These are phyloP conservation scores for Ancistrus triradiatus DNA, from an alignment of 2,113 vertebrate species.

Conservation along the genomic window DNA sequence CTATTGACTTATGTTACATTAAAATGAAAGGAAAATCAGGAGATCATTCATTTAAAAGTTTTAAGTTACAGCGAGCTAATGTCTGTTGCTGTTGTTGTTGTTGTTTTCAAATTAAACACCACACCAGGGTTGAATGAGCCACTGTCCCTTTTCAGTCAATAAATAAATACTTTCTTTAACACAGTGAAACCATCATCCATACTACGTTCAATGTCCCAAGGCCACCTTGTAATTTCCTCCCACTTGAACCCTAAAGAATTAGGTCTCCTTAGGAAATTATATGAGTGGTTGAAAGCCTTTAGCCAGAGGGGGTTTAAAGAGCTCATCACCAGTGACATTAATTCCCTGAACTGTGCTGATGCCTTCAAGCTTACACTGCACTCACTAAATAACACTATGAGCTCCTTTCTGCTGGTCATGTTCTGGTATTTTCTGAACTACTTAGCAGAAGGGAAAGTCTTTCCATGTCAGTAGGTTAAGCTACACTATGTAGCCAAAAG, in stretches of 20 bases:
- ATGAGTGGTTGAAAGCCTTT: constrained; percentile 52
- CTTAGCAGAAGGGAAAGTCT: not conserved
- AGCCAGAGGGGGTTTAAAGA: constrained; percentile 53
- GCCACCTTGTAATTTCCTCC: constrained; percentile 46
- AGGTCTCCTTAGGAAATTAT: constrained; percentile 63
- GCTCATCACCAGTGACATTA: constrained; percentile 62
- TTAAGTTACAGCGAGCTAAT: too few species aligned
- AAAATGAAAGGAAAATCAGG: too few species aligned
- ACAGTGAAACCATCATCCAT: too few species aligned
- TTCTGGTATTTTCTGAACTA: not conserved
- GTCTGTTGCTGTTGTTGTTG: too few species aligned
- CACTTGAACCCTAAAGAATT: constrained; percentile 62
- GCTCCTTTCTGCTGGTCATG: constrained; percentile 25
- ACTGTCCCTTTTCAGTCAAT: too few species aligned
- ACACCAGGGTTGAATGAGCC: too few species aligned
- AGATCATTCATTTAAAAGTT: too few species aligned
- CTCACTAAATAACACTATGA: constrained; percentile 51
- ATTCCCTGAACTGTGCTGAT: constrained; percentile 68
- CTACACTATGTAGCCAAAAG: too few species aligned
- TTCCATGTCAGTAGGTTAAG: not conserved
- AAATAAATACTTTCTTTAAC: too few species aligned
- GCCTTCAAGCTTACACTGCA: constrained; percentile 47
- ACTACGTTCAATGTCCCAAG: constrained; percentile 3
- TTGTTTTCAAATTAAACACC: too few species aligned
- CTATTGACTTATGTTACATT: too few species aligned